Percentiles rank a stretch among this genome's conserved stretches.
These are phyloP conservation scores for Magallana gigas DNA, from an alignment of 1,140 invertebrate genomes.

Conservation along the genomic window DNA sequence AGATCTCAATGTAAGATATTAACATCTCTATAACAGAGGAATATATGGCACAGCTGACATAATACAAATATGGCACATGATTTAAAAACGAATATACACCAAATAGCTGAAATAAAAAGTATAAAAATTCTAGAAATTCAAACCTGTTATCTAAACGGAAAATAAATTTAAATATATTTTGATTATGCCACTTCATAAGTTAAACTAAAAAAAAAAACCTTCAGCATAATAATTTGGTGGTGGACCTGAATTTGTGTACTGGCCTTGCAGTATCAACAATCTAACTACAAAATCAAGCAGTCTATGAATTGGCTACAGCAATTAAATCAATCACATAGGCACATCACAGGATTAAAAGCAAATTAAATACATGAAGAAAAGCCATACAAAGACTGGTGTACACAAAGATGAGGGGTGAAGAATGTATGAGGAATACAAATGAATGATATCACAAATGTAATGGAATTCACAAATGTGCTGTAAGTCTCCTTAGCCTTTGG, in stretches of 20 bases:
- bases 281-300: not conserved
- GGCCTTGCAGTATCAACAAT: slow-evolving; percentile 8
- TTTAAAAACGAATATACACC: no score
- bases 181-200: no score
- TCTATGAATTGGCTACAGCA: not conserved
- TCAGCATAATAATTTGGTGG: not conserved
- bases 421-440: slow-evolving; percentile 45
- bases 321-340: not conserved
- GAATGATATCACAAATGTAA: slow-evolving; percentile 56
- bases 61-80: no score
- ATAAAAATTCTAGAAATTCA: no score
- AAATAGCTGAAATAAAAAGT: no score
- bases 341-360: not conserved
- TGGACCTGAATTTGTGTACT: slow-evolving; percentile 11
- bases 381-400: not conserved
- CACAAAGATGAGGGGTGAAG: not conserved
- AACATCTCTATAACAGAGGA: no score
- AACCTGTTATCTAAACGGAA: no score
- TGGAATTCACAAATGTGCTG: slow-evolving; percentile 42
- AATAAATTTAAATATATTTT: no score
- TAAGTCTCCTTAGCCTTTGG: slow-evolving; percentile 64
- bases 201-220: not conserved
- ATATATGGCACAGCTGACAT: no score
- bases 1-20: not conserved
- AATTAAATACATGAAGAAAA: not conserved